Evolutionary conservation across 2,888 invertebrate genomes (phyloP), one percentile per base, ranked within the genome.

Genomic region (Xylophagus ater): DNA sequence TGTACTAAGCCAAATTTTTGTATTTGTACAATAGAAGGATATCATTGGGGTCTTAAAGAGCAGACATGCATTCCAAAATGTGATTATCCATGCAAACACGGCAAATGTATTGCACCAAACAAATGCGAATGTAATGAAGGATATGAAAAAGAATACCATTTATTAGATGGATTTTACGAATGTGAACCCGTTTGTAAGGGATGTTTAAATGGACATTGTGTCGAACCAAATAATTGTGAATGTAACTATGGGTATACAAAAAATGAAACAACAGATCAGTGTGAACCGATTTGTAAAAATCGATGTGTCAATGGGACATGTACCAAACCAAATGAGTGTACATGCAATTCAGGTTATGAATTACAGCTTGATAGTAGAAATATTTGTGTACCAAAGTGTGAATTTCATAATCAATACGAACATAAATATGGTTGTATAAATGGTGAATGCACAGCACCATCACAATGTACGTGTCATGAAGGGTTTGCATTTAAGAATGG

Each of bases 171-270:
- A n/a, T n/a, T n/a, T n/a, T n/a, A n/a, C 2, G 34, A 28, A 20
- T 44, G 33, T 40, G 17, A 28, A 14, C 24, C 40, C 4, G 10
- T 38, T 15, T 42, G 41, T 24, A 2, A 18, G 25, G 32, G 21
- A 2, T 28, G 44, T 7, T 9, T 12, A 1, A 25, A 39, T 23
- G 33, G 35, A 15, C 13, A 56, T 26, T 72, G 71, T 47, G 53
- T 65, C n/a, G 65, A 56, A 0, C 69, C 69, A 3, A 62, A 67
- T 41, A 52, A 57, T 21, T 74, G 74, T 47, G 56, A 63, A 9
- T 76, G 75, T 47, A 53, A 59, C 32, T 47, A 49, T 1, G 65
- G 65, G 4, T 69, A 57, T 51, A 42, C 44, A 15, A n/a, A n/a
- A n/a, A n/a, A n/a, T n/a, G n/a, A n/a, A n/a, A n/a, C n/a, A n/a